Conservation (phyloP, 1,140 invertebrate genomes). For the Lepidurus couesii region DNA sequence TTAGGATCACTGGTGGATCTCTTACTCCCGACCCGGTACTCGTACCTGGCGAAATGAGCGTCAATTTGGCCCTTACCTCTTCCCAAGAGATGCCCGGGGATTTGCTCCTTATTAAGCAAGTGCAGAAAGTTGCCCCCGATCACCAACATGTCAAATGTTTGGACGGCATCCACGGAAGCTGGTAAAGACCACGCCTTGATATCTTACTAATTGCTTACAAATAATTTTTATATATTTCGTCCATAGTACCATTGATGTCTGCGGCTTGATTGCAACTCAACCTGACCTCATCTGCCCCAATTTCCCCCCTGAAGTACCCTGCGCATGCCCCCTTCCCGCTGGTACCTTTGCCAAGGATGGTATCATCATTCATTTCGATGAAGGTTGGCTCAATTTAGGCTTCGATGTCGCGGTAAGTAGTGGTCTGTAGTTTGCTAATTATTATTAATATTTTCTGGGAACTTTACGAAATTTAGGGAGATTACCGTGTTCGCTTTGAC, state of each 20-base stretch:
- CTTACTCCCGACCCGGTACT: background rate
- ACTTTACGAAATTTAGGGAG: background rate
- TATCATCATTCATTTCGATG: background rate
- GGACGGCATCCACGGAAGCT: constrained; percentile 24
- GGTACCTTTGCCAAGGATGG: background rate
- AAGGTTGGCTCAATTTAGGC: constrained; percentile 1
- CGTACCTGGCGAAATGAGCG: background rate
- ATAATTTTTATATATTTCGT: background rate
- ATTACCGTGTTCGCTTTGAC: constrained; percentile 10
- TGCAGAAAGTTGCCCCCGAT: constrained; percentile 14
- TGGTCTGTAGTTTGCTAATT: background rate
- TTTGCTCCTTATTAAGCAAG: background rate
- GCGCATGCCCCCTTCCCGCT: constrained; percentile 26
- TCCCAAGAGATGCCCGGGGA: background rate
- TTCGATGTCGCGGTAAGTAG: constrained; percentile 9
- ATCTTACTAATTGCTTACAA: background rate
- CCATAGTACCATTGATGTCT: constrained; percentile 26
- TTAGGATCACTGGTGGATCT: background rate
- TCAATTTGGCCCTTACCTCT: constrained; percentile 1
- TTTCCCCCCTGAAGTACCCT: constrained; percentile 21
- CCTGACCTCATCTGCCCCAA: constrained; percentile 28
- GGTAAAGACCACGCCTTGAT: background rate
- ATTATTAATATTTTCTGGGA: background rate
- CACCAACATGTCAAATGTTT: constrained; percentile 27
- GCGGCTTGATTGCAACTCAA: background rate